phyloP scores from a whole-genome alignment of 1,140 invertebrate genomes.

The Geopemphigus sp. region DNA sequence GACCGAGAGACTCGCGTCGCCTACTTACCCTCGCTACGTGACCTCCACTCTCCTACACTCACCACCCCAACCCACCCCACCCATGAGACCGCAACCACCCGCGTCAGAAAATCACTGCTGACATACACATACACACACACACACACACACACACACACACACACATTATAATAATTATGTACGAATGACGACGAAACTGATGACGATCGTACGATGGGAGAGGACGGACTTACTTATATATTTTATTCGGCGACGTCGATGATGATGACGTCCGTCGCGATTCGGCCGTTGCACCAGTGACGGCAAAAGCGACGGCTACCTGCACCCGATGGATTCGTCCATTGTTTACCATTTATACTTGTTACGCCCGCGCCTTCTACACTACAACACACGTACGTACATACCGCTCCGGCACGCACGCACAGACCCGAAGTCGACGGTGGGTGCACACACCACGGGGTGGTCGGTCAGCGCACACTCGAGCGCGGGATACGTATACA shows the following conservation, averaged over 20 bases:
- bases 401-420: too few species aligned
- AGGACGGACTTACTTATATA: too few species aligned
- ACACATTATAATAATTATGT: too few species aligned
- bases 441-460: background rate
- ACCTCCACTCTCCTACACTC: too few species aligned
- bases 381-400: background rate
- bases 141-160: too few species aligned
- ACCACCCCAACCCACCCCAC: too few species aligned
- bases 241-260: background rate
- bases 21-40: background rate
- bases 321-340: background rate
- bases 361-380: constrained; percentile 5
- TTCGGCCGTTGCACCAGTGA: background rate
- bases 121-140: too few species aligned
- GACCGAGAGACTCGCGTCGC: background rate
- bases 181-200: too few species aligned
- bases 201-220: too few species aligned
- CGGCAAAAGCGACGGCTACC: background rate
- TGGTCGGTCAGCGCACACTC: background rate
- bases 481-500: too few species aligned
- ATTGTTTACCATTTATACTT: constrained; percentile 32
- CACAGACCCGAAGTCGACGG: too few species aligned
- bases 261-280: background rate
- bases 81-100: background rate
- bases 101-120: background rate